These are phyloP conservation scores for Subanguina moxae DNA, from an alignment of 1,140 invertebrate genomes.

Conservation along the genomic window DNA sequence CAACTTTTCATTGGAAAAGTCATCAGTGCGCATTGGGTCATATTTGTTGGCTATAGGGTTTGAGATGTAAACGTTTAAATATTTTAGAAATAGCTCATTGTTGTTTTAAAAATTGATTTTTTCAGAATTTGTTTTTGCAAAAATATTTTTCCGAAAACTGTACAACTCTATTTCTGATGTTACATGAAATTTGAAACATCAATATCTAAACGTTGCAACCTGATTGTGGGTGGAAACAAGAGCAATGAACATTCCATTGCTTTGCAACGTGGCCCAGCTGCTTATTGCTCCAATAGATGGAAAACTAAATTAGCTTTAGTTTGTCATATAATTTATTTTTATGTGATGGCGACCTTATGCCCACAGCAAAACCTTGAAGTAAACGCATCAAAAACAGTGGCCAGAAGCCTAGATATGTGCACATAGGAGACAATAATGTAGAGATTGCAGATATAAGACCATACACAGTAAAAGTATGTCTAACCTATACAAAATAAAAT, in stretches of 20 bases:
- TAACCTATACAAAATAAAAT: too few species aligned
- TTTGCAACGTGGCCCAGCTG: constrained; percentile 42
- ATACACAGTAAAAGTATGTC: background rate
- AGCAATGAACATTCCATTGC: constrained; percentile 46
- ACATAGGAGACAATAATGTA: background rate
- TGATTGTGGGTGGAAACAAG: constrained; percentile 46
- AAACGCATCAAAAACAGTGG: background rate
- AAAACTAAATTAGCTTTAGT: background rate
- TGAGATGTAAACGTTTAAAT: too few species aligned
- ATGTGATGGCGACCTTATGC: too few species aligned
- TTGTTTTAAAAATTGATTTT: too few species aligned
- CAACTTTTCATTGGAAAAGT: too few species aligned
- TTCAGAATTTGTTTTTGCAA: too few species aligned
- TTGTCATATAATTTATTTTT: too few species aligned
- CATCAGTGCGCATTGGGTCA: too few species aligned
- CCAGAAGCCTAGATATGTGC: background rate
- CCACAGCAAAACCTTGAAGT: background rate
- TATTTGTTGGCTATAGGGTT: too few species aligned
- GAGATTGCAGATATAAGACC: background rate
- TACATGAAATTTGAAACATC: background rate
- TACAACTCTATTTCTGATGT: too few species aligned
- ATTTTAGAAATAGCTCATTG: too few species aligned
- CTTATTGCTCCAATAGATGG: background rate
- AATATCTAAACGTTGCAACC: constrained; percentile 10
- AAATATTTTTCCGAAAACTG: too few species aligned